phyloP scores from a whole-genome alignment of 1,140 invertebrate species.

The Eriocheir sinensis region DNA sequence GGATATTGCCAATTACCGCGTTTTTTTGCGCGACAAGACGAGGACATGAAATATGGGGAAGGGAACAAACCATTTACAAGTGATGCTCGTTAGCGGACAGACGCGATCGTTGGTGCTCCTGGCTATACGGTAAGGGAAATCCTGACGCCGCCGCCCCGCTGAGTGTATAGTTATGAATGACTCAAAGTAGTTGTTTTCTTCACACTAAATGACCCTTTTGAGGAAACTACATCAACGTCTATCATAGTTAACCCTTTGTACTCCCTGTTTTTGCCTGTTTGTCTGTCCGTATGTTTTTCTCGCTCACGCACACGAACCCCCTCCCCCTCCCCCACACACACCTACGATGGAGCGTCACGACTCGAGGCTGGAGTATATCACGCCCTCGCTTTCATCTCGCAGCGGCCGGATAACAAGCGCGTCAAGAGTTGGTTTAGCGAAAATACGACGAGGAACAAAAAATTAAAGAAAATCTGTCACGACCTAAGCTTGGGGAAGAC shows the following conservation, averaged over 20 bases:
- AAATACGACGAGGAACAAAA: conserved; percentile 36
- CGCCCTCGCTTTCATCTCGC: conserved; percentile 34
- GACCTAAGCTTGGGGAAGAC: background rate
- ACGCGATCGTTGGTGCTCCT: background rate
- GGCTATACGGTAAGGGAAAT: too few relatives aligned
- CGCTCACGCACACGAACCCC: background rate
- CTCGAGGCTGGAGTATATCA: background rate
- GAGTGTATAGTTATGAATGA: too few relatives aligned
- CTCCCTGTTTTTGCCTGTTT: too few relatives aligned
- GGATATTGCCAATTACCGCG: background rate
- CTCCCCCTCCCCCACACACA: too few relatives aligned
- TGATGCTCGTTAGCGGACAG: background rate
- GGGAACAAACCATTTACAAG: background rate
- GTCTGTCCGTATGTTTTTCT: too few relatives aligned
- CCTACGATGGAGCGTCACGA: background rate
- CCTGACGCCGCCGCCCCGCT: too few relatives aligned
- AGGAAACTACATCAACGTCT: background rate
- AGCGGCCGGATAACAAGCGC: conserved; percentile 39
- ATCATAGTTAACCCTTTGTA: too few relatives aligned
- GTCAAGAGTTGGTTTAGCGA: conserved; percentile 51
- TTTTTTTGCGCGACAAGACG: background rate
- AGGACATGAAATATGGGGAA: background rate
- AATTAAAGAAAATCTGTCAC: conserved; percentile 53
- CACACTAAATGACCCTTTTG: too few relatives aligned
- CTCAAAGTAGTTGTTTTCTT: background rate